These are phyloP conservation scores for Carassius carassius DNA, from an alignment of 2,113 vertebrate genomes.

Conservation along the genomic window DNA sequence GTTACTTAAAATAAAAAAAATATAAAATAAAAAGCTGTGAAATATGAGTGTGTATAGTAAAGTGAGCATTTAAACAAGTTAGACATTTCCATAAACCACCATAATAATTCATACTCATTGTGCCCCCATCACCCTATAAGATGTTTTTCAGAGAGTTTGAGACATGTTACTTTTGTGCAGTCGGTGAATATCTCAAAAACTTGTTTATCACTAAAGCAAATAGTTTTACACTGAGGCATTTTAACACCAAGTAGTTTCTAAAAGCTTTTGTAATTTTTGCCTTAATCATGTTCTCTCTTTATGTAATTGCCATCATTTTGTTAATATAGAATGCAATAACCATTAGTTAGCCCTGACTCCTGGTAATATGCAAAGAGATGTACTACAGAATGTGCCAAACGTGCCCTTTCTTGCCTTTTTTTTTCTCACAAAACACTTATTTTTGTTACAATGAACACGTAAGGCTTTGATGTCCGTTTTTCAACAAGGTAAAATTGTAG, in stretches of 20 bases:
- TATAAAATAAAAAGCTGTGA: constrained; percentile 23
- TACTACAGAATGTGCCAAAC: neutral
- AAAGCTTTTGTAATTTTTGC: neutral
- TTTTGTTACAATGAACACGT: neutral
- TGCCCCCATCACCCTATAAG: neutral
- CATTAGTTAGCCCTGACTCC: neutral
- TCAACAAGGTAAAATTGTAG: neutral
- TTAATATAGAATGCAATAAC: neutral
- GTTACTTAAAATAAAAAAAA: constrained; percentile 44
- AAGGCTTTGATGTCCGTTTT: neutral
- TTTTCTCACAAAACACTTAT: neutral
- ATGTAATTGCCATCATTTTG: neutral
- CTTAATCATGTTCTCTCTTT: neutral
- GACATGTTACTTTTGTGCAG: neutral
- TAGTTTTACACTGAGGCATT: neutral
- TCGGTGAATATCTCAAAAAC: no score
- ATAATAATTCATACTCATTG: neutral
- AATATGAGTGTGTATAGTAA: constrained; percentile 44
- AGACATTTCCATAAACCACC: constrained; percentile 2
- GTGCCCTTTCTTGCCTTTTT: neutral
- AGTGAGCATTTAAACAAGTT: constrained; percentile 44
- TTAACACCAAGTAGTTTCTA: constrained; percentile 4
- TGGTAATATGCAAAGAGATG: constrained; percentile 8
- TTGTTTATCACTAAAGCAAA: neutral
- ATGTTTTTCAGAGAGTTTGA: neutral